Conservation (phyloP, 2,113 vertebrate genomes). For the Oriolus oriolus region DNA sequence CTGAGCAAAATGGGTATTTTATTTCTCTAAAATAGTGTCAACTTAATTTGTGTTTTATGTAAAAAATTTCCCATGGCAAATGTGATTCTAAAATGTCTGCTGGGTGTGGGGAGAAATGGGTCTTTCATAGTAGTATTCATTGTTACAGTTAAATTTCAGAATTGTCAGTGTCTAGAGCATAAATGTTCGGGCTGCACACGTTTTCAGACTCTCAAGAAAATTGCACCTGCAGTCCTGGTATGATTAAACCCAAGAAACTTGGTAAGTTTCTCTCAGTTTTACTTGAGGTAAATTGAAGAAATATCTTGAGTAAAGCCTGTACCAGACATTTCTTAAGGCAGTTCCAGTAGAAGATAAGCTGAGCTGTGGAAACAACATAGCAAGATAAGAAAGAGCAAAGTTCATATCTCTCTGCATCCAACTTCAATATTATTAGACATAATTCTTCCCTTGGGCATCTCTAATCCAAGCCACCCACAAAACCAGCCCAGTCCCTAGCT, state of each 20-base stretch:
- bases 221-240: not conserved
- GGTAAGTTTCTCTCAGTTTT: not conserved
- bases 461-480: not conserved
- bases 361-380: not conserved
- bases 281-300: not conserved
- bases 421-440: not conserved
- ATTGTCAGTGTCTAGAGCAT: not conserved
- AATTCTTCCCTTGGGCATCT: not conserved
- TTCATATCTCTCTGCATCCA: not conserved
- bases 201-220: not conserved
- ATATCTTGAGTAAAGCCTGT: not conserved
- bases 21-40: not conserved
- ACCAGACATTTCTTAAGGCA: not conserved
- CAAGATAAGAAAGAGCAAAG: not conserved
- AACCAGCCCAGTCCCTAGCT: not conserved
- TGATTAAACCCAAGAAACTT: not conserved
- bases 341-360: not conserved
- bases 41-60: not conserved
- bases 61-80: not conserved
- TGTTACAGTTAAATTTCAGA: not conserved
- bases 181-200: not conserved
- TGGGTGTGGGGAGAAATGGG: rapidly evolving
- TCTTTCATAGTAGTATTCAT: not conserved
- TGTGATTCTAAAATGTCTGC: not conserved
- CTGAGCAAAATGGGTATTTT: not conserved